Conservation (phyloP, 1,140 invertebrate species). For the Aphis craccivora region DNA sequence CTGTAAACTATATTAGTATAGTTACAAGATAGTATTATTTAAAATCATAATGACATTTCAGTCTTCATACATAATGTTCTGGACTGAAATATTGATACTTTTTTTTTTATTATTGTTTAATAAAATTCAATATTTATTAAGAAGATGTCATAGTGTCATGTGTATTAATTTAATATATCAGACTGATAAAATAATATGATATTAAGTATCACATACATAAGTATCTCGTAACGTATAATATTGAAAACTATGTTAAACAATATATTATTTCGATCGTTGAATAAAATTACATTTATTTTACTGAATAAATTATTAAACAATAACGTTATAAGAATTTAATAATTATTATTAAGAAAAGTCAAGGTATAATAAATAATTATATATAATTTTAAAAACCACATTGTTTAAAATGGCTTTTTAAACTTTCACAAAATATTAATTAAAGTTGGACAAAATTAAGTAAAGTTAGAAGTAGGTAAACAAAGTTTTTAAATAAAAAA, state of each 20-base stretch:
- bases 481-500: neutral
- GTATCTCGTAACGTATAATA: neutral
- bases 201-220: neutral
- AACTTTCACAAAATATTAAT: neutral
- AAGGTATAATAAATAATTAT: conserved; percentile 4
- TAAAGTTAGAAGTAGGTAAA: neutral
- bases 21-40: no score
- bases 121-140: neutral
- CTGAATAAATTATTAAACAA: neutral
- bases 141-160: neutral
- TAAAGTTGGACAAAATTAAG: neutral
- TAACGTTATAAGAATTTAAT: neutral
- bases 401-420: neutral
- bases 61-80: neutral
- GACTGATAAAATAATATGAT: neutral
- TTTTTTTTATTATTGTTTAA: neutral
- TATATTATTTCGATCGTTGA: neutral
- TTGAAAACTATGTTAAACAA: neutral
- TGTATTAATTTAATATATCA: neutral
- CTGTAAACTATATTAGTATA: no score
- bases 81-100: neutral
- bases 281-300: neutral
- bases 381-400: neutral
- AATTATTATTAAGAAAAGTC: neutral
- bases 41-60: no score